Percentiles rank a stretch among this genome's conserved stretches.
Conservation (phyloP, 2,888 invertebrate genomes). For the Mesorhabditis spiculigera region DNA sequence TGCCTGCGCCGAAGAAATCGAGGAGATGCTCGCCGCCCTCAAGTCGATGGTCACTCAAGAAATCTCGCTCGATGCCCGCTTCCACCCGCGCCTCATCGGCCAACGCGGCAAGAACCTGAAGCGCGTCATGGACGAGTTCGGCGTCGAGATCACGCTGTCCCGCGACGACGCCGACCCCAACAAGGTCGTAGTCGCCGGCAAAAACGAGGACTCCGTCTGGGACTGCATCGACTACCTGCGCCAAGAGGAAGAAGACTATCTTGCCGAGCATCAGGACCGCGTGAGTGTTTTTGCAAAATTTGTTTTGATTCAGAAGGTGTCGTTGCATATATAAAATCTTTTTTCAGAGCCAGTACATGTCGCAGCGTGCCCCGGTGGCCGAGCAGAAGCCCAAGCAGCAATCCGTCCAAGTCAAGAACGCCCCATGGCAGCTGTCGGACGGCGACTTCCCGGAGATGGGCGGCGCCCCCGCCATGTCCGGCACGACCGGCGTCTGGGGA, state of each 20-base stretch:
- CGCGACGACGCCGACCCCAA: conserved; percentile 73
- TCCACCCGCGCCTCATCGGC: conserved; percentile 56
- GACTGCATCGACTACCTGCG: conserved; percentile 87
- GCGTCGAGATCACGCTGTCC: conserved; percentile 85
- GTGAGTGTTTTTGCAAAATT: conserved; percentile 20
- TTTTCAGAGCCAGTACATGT: conserved; percentile 30
- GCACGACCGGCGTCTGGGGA: conserved; percentile 39
- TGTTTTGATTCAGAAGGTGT: not conserved
- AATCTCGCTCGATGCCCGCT: conserved; percentile 49
- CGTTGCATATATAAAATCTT: not conserved
- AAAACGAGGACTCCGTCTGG: conserved; percentile 76
- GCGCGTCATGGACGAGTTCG: conserved; percentile 81
- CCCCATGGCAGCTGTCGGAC: conserved; percentile 60
- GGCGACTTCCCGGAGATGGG: conserved; percentile 61
- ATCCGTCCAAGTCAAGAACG: conserved; percentile 46
- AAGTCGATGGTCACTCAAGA: conserved; percentile 62
- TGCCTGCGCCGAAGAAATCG: conserved; percentile 83
- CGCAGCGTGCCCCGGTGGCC: conserved; percentile 19
- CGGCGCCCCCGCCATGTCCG: conserved; percentile 18
- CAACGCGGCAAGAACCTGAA: conserved; percentile 45
- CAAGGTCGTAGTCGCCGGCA: conserved; percentile 74
- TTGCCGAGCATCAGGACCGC: conserved; percentile 40
- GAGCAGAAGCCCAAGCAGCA: conserved; percentile 11
- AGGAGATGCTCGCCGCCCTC: conserved; percentile 84
- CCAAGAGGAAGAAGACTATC: conserved; percentile 71